Conservation (phyloP, 1,140 invertebrate species). For the Pseudomyrmex flavicornis region DNA sequence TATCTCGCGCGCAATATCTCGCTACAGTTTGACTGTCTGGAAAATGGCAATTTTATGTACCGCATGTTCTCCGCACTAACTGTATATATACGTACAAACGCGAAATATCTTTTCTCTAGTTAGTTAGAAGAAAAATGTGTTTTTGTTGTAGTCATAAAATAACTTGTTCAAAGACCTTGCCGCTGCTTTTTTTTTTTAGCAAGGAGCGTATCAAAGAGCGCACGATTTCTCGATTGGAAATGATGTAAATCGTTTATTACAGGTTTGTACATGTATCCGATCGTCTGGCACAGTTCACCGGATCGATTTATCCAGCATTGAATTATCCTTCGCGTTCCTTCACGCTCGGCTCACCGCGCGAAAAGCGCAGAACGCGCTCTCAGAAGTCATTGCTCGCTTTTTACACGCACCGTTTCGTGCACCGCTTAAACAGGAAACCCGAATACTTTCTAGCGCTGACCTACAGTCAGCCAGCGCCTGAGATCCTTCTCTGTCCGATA, state of each 20-base stretch:
- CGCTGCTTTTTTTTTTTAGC: too few species aligned
- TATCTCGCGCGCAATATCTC: background rate
- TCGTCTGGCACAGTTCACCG: background rate
- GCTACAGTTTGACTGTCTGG: background rate
- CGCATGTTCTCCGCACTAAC: too few species aligned
- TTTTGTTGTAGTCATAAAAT: background rate
- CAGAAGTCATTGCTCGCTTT: constrained; percentile 70
- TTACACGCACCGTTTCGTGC: constrained; percentile 65
- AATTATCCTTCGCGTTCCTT: constrained; percentile 42
- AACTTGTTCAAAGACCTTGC: background rate
- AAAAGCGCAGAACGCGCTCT: constrained; percentile 2
- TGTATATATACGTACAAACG: background rate
- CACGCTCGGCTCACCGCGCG: constrained; percentile 7
- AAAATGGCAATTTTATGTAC: background rate
- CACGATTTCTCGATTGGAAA: background rate
- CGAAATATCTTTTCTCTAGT: background rate
- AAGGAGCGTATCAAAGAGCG: background rate
- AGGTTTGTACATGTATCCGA: background rate
- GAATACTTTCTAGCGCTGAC: constrained; percentile 76
- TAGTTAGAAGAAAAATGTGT: background rate
- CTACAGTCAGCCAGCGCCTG: constrained; percentile 51
- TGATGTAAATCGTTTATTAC: background rate
- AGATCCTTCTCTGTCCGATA: constrained; percentile 1
- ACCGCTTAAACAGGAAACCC: constrained; percentile 66
- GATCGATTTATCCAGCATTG: background rate